Evolutionary conservation across 2,113 vertebrate species (phyloP), one percentile per base, ranked within the genome.

Genomic region (Orthonyx spaldingii): DNA sequence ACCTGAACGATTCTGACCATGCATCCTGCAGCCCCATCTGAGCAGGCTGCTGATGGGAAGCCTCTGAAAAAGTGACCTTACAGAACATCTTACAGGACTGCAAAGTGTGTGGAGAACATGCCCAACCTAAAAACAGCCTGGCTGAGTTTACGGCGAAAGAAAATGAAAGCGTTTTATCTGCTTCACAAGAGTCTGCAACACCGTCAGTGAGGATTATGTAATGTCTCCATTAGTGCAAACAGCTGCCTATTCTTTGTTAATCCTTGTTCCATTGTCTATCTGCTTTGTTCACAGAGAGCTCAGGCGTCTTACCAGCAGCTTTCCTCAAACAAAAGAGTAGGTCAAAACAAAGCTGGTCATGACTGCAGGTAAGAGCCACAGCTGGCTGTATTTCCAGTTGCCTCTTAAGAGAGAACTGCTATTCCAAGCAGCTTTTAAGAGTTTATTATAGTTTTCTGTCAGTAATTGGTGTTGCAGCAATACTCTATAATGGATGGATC

Each of bases 381-480:
- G 93, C 86, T 91, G 95, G 86, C 84, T 94, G 14, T 64, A 76
- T 78, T 95, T 95, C 65, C 53, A 95, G 88, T 72, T 72, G 74
- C 65, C 69, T 91, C 60, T 94, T 82, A 96, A 89, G 72, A 91
- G 17, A 84, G 64, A 90, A 88, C 52, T 84, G 59, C 89, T 94
- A 91, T 53, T 94, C 57, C 57, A 96, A 95, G 86, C 86, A 89
- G 83, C 86, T 95, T 96, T 87, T 92, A 90, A 75, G 90, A 93
- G 64, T 89, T 96, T 86, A 94, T 91, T 91, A 89, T 18, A 79
- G 84, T 81, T 91, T 94, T 95, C 81, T 89, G 85, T 85, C 85
- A 93, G 56, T 90, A 96, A 95, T 66, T 95, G 94, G 71, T 93
- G 83, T 75, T 90, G 82, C 88, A 95, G 83, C 80, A 94, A 87